Conservation (phyloP, 2,888 invertebrate genomes). For the Melanchra persicariae region DNA sequence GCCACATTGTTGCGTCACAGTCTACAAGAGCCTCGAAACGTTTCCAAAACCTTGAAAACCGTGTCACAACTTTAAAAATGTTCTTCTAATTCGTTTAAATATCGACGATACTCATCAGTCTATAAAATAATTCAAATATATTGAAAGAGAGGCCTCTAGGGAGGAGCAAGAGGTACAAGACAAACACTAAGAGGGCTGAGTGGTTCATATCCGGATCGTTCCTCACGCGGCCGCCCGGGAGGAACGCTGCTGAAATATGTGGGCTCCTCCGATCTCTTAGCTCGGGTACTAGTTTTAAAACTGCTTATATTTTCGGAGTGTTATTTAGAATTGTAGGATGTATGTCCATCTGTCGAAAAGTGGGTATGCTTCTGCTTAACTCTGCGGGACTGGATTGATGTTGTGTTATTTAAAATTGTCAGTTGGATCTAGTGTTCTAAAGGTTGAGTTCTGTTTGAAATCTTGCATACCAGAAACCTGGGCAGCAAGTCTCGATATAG, state of each 20-base stretch:
- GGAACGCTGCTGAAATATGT: constrained; percentile 66
- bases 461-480: neutral
- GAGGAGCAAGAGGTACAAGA: constrained; percentile 69
- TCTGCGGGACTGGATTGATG: neutral
- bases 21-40: neutral
- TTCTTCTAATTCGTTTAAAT: neutral
- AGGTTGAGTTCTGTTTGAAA: neutral
- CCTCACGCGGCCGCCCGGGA: constrained; percentile 70
- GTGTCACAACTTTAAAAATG: neutral
- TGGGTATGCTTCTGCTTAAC: neutral
- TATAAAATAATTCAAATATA: constrained; percentile 30
- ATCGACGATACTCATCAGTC: neutral
- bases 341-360: neutral
- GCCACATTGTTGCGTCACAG: neutral
- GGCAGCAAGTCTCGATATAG: too few relatives aligned
- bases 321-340: neutral
- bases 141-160: constrained; percentile 24
- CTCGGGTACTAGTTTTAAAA: constrained; percentile 1
- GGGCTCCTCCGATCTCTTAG: constrained; percentile 19
- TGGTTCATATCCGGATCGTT: constrained; percentile 81
- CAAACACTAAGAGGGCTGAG: constrained; percentile 78
- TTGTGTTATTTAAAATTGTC: neutral
- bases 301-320: neutral
- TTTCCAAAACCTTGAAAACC: neutral
- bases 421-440: neutral